Conservation (phyloP, 2,797 vertebrate species). For the Odontamblyopus rebecca region DNA sequence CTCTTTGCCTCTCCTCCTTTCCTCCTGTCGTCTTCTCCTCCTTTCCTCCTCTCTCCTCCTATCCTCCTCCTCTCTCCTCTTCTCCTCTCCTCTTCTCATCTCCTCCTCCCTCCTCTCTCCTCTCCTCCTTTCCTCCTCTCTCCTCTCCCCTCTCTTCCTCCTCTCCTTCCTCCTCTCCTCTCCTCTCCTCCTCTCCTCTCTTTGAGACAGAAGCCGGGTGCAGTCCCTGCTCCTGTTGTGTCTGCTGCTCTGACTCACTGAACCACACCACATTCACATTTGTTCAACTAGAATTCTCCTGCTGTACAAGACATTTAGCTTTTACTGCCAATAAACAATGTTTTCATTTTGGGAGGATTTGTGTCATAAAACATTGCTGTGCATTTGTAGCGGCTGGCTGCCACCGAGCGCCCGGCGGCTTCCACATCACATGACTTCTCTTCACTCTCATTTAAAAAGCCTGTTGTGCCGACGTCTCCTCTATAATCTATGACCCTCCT, state of each 20-base stretch:
- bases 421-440: conserved; percentile 4
- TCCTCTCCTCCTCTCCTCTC: not conserved
- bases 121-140: not conserved
- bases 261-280: conserved; percentile 37
- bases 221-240: not conserved
- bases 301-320: conserved; percentile 31
- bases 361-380: conserved; percentile 31
- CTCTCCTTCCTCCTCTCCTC: too few species aligned
- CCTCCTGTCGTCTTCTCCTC: too few species aligned
- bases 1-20: too few species aligned
- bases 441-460: conserved; percentile 4
- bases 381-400: conserved; percentile 12
- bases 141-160: too few species aligned
- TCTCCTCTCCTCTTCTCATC: too few species aligned
- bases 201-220: not conserved
- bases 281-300: conserved; percentile 32
- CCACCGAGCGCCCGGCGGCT: conserved; percentile 9
- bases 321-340: conserved; percentile 40
- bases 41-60: too few species aligned
- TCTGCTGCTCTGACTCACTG: conserved; percentile 17
- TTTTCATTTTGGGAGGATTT: conserved; percentile 37
- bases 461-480: too few species aligned
- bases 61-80: too few species aligned
- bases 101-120: too few species aligned
- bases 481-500: too few species aligned